Evolutionary conservation across 2,888 invertebrate genomes (phyloP), one percentile per base, ranked within the genome.

Genomic region (Cheilosia grossa): DNA sequence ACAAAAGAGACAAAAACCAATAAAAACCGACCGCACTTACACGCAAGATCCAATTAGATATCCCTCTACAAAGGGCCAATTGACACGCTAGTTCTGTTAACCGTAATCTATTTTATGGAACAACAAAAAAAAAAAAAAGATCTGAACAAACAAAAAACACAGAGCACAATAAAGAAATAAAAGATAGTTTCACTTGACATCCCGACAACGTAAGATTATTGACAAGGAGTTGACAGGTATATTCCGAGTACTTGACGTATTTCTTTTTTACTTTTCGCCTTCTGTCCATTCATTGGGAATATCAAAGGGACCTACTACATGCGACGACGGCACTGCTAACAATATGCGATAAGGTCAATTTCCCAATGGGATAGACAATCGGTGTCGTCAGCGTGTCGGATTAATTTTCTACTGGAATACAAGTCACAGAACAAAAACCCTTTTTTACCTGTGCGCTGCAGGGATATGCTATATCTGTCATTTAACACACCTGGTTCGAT

Each of bases 181-280:
- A 54, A 37, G 51, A 51, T 51, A 69, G 42, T 51, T 82, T 66
- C 54, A 72, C 77, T 77, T 77, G 67, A 73, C 79, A 82, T 82
- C 54, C 33, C 42, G 44, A 64, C 37, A 37, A 37, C 58, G 17
- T 44, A 59, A 47, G 47, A 59, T 40, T 58, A 79, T 69, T 83
- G 79, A 83, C 63, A 79, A 74, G 79, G 83, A 83, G 83, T 59
- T 83, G 83, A 79, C 83, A 83, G 83, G 74, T 74, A 74, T 74
- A 83, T 70, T 83, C 40, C 51, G n/a, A 59, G 53, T 83, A 63
- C 69, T 73, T 74, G 49, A 58, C 51, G 40, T 56, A 13, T 9
- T 37, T 17, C 30, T 61, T 47, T 17, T 15, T 4, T 17, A 21
- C 24, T 24, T 21, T 53, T 30, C 44, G 51, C 21, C 30, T 37